Percentiles rank a stretch among this genome's conserved stretches.
Conservation (phyloP, 2,797 vertebrate genomes). For the Aulostomus chinensis region DNA sequence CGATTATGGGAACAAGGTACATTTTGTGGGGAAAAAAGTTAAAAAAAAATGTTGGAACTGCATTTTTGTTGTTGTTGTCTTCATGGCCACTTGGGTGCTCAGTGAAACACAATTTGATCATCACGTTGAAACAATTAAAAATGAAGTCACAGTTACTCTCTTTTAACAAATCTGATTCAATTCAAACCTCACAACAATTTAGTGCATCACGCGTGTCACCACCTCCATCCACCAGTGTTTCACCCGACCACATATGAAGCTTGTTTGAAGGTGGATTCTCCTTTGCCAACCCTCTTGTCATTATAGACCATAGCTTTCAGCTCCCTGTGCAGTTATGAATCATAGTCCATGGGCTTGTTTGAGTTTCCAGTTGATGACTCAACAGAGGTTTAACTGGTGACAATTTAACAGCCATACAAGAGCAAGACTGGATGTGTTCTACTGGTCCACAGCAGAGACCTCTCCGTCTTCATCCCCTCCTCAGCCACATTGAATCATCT, state of each 20-base stretch:
- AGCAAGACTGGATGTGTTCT: slow-evolving; percentile 32
- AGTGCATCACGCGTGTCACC: slow-evolving; percentile 37
- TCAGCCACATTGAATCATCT: slow-evolving; percentile 61
- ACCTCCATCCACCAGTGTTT: slow-evolving; percentile 29
- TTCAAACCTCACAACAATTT: slow-evolving; percentile 16
- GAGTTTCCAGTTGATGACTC: slow-evolving; percentile 69
- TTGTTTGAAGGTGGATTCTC: slow-evolving; percentile 41
- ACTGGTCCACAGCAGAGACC: slow-evolving; percentile 36
- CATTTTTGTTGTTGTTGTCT: too few relatives aligned
- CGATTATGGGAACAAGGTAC: too few relatives aligned
- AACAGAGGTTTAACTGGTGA: slow-evolving; percentile 64
- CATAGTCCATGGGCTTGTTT: slow-evolving; percentile 44
- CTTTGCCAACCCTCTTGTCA: slow-evolving; percentile 37
- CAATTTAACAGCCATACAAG: slow-evolving; percentile 57
- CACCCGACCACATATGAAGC: slow-evolving; percentile 33
- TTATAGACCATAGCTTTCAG: slow-evolving; percentile 47
- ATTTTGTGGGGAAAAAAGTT: too few relatives aligned
- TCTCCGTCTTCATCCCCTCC: slow-evolving; percentile 57
- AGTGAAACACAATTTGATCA: too few relatives aligned
- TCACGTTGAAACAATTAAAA: too few relatives aligned
- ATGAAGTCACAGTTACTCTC: too few relatives aligned
- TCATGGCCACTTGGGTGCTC: too few relatives aligned
- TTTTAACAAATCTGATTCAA: too few relatives aligned
- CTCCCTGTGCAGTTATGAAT: slow-evolving; percentile 59
- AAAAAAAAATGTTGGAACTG: too few relatives aligned